Conservation (phyloP, 2,113 vertebrate species). For the Leptobrachium leishanense region DNA sequence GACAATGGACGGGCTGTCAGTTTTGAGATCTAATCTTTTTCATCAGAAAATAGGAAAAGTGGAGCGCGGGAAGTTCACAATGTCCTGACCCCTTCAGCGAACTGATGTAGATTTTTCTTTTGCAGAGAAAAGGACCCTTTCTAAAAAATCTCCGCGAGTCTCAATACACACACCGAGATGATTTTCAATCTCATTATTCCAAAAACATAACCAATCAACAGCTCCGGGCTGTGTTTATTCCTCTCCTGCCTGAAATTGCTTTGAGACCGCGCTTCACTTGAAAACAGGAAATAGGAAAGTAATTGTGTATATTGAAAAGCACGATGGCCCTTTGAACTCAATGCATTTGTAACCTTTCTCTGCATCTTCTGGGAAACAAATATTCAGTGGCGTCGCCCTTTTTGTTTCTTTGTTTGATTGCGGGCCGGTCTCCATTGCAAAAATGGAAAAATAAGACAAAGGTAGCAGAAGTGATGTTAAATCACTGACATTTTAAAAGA, state of each 20-base stretch:
- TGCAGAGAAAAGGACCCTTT: background rate
- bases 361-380: constrained; percentile 54
- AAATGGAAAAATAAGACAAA: constrained; percentile 58
- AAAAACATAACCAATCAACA: background rate
- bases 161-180: background rate
- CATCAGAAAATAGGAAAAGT: constrained; percentile 11
- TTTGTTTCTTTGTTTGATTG: constrained; percentile 51
- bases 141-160: constrained; percentile 4
- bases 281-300: constrained; percentile 20
- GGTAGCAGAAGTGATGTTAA: constrained; percentile 62
- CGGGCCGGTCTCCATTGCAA: constrained; percentile 51
- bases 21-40: constrained; percentile 1
- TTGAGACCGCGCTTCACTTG: background rate
- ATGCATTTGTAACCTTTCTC: constrained; percentile 53
- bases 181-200: constrained; percentile 39
- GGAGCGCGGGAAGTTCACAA: background rate
- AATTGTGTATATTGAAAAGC: background rate
- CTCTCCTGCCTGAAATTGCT: constrained; percentile 19
- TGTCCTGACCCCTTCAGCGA: constrained; percentile 7
- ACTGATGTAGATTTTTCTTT: constrained; percentile 8
- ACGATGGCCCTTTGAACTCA: background rate
- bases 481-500: constrained; percentile 70
- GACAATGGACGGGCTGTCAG: no score
- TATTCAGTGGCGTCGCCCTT: constrained; percentile 2
- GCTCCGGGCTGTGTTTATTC: constrained; percentile 1